Evolutionary conservation across 2,888 invertebrate species (phyloP).

Genomic region (Tupiocoris notatus): DNA sequence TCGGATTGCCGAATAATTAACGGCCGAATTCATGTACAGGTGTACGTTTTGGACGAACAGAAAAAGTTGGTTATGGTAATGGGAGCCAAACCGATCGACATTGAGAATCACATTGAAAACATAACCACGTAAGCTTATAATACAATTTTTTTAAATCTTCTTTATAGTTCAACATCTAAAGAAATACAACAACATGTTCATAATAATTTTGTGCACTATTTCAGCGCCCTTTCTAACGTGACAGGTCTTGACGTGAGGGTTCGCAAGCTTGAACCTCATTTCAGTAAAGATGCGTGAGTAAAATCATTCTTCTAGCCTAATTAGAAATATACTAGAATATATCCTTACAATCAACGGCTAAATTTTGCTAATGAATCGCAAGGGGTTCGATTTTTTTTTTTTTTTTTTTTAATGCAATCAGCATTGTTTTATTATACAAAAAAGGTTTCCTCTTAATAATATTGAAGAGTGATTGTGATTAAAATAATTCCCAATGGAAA

Average conservation of each 20-base stretch:
- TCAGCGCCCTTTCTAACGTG: conserved; percentile 65
- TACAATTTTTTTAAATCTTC: not conserved
- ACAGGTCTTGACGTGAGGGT: conserved; percentile 78
- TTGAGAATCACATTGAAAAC: conserved; percentile 69
- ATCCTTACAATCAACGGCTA: too few relatives aligned
- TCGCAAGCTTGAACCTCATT: conserved; percentile 74
- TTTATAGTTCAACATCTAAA: not conserved
- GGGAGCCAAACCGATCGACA: conserved; percentile 71
- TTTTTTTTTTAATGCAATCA: too few relatives aligned
- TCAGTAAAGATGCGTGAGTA: conserved; percentile 68
- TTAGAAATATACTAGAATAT: too few relatives aligned
- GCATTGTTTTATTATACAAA: too few relatives aligned
- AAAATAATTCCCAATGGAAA: too few relatives aligned
- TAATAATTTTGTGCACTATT: too few relatives aligned
- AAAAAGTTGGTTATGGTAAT: conserved; percentile 78
- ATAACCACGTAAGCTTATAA: conserved; percentile 61
- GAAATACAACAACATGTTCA: not conserved
- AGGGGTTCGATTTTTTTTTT: too few relatives aligned
- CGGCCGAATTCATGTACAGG: too few relatives aligned
- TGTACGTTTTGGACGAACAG: conserved; percentile 77
- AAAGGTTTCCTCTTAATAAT: too few relatives aligned
- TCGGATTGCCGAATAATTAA: conserved; percentile 46
- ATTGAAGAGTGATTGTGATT: too few relatives aligned
- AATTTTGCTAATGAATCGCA: too few relatives aligned
- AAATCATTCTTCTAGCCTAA: too few relatives aligned